A percentile compares a stretch with the other conserved stretches of the same genome.
These are phyloP conservation scores for Lepus americanus DNA, from an alignment of 2,113 vertebrate species.

Conservation along the genomic window DNA sequence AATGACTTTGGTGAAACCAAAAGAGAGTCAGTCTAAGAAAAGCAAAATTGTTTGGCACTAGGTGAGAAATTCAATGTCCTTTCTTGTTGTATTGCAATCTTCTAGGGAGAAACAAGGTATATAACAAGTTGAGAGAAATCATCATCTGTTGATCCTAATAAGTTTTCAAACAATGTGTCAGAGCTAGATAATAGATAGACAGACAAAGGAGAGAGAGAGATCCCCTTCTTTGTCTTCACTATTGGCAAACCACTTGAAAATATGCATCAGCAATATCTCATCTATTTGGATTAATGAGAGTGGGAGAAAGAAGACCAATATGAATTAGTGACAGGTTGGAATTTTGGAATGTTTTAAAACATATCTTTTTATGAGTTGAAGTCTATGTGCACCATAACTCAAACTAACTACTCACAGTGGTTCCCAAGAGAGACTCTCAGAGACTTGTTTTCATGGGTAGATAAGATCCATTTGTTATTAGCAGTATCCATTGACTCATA, in stretches of 20 bases:
- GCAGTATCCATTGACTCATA: conserved; percentile 76
- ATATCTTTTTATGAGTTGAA: conserved; percentile 79
- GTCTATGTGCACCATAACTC: conserved; percentile 80
- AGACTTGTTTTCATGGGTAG: conserved; percentile 77
- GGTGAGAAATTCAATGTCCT: neutral
- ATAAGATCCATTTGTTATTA: conserved; percentile 82
- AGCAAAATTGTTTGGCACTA: conserved; percentile 1
- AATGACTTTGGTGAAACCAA: conserved; percentile 53
- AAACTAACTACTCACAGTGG: conserved; percentile 80
- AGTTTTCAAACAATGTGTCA: conserved; percentile 3
- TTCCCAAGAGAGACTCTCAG: conserved; percentile 76
- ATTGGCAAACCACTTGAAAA: conserved; percentile 70
- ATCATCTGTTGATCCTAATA: conserved; percentile 55
- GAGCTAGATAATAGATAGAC: neutral
- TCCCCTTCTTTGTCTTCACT: neutral
- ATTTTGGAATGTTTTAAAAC: conserved; percentile 82
- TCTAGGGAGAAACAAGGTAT: conserved; percentile 53
- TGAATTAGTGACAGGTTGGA: conserved; percentile 81
- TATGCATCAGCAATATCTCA: conserved; percentile 69
- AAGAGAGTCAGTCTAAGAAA: conserved; percentile 37
- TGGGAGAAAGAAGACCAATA: conserved; percentile 57
- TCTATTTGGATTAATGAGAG: conserved; percentile 74
- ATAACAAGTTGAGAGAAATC: conserved; percentile 47
- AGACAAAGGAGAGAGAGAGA: neutral
- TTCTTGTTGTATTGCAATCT: conserved; percentile 57